phyloP scores from a whole-genome alignment of 2,888 invertebrate genomes.

The Drosophila prostipennis region DNA sequence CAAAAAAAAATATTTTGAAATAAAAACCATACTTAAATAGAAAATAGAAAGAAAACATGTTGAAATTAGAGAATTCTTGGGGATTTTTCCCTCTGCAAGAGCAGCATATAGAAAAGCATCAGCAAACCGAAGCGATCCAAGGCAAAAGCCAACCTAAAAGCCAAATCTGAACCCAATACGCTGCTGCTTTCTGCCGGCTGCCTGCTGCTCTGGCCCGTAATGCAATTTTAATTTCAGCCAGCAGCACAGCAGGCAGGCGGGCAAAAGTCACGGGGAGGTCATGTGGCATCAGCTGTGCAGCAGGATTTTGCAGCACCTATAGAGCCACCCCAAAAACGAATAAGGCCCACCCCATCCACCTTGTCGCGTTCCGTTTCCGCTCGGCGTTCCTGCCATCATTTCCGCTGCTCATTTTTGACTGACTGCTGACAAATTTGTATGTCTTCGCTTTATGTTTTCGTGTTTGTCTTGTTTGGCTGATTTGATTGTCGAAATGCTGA shows the following conservation, averaged over 20 bases:
- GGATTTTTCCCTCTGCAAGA: conserved; percentile 12
- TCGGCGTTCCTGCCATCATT: conserved; percentile 69
- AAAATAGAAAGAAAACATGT: not conserved
- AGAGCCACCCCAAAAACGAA: not conserved
- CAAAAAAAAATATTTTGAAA: no score
- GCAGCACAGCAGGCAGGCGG: conserved; percentile 63
- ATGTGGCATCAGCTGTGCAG: conserved; percentile 58
- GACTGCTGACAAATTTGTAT: conserved; percentile 58
- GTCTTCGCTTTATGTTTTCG: conserved; percentile 44
- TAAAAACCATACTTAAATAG: not conserved
- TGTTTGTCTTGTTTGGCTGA: conserved; percentile 67
- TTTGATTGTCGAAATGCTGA: conserved; percentile 64
- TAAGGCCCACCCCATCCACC: conserved; percentile 7
- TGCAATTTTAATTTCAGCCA: conserved; percentile 77
- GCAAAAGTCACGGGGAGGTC: conserved; percentile 25
- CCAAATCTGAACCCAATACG: conserved; percentile 18
- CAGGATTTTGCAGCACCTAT: conserved; percentile 22
- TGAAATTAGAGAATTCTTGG: no score
- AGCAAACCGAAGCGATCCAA: conserved; percentile 36
- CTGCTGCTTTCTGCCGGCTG: not conserved
- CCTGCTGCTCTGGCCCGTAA: conserved; percentile 52
- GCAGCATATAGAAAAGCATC: conserved; percentile 11
- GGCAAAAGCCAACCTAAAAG: conserved; percentile 9
- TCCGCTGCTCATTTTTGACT: conserved; percentile 73
- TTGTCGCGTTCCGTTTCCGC: conserved; percentile 69